These are phyloP conservation scores for Echiichthys vipera DNA, from an alignment of 2,797 vertebrate genomes.

Conservation along the genomic window DNA sequence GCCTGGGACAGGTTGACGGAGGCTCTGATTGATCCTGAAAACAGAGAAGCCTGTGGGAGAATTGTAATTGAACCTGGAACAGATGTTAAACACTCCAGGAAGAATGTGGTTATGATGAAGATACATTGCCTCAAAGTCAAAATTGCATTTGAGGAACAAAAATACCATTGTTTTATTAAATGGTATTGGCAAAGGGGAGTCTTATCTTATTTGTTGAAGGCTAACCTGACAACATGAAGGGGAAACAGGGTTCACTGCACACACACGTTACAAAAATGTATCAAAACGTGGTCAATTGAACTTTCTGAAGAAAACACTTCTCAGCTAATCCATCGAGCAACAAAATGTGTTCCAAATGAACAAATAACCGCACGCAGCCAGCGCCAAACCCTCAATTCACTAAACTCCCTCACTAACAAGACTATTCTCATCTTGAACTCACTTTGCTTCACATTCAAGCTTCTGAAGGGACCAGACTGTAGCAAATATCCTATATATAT, in stretches of 20 bases:
- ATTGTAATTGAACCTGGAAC: constrained; percentile 73
- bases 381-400: constrained; percentile 40
- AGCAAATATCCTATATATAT: neutral
- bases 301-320: constrained; percentile 25
- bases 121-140: constrained; percentile 29
- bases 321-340: constrained; percentile 16
- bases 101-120: constrained; percentile 51
- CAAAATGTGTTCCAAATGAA: constrained; percentile 42
- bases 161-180: constrained; percentile 20
- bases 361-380: constrained; percentile 28
- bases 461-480: constrained; percentile 12
- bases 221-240: neutral
- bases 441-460: constrained; percentile 9
- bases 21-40: constrained; percentile 77
- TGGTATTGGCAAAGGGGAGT: neutral
- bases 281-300: constrained; percentile 16
- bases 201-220: neutral
- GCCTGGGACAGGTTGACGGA: constrained; percentile 68
- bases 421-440: constrained; percentile 39
- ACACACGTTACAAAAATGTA: neutral
- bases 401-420: constrained; percentile 25
- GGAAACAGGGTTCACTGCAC: constrained; percentile 1
- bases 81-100: constrained; percentile 69
- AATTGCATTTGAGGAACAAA: constrained; percentile 15
- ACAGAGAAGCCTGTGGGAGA: constrained; percentile 76